Conservation (phyloP, 1,140 invertebrate species). For the Hyles vespertilio region DNA sequence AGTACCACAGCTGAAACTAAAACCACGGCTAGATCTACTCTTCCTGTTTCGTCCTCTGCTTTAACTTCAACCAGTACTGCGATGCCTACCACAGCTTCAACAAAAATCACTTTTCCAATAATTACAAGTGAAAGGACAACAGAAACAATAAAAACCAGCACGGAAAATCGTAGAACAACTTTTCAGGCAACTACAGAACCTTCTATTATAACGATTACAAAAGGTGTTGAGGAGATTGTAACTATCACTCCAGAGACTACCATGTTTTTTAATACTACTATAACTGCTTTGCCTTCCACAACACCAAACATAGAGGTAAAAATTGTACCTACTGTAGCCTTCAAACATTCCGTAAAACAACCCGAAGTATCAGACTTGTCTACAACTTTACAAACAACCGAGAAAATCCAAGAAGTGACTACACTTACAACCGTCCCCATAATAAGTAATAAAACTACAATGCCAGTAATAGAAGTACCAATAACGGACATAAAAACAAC, state of each 20-base stretch:
- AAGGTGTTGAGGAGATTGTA: neutral
- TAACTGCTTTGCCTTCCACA: no score
- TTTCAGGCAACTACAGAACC: neutral
- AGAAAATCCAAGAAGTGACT: no score
- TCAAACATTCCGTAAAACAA: no score
- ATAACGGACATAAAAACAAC: neutral
- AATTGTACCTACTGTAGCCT: no score
- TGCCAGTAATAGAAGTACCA: no score
- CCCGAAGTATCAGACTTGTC: no score
- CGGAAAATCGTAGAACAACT: neutral
- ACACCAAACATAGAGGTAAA: no score
- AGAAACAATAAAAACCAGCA: neutral
- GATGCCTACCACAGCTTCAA: neutral
- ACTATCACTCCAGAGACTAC: neutral
- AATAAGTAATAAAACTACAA: no score
- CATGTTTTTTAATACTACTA: no score
- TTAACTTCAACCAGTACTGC: conserved; percentile 9
- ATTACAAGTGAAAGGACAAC: conserved; percentile 2
- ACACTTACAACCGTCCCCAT: no score
- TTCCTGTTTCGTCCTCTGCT: conserved; percentile 17
- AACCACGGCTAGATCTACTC: conserved; percentile 12
- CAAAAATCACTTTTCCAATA: conserved; percentile 3
- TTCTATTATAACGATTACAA: neutral
- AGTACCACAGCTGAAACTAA: conserved; percentile 10
- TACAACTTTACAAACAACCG: no score